Evolutionary conservation across 2,113 vertebrate species (phyloP).

Genomic region (Noctilio leporinus): DNA sequence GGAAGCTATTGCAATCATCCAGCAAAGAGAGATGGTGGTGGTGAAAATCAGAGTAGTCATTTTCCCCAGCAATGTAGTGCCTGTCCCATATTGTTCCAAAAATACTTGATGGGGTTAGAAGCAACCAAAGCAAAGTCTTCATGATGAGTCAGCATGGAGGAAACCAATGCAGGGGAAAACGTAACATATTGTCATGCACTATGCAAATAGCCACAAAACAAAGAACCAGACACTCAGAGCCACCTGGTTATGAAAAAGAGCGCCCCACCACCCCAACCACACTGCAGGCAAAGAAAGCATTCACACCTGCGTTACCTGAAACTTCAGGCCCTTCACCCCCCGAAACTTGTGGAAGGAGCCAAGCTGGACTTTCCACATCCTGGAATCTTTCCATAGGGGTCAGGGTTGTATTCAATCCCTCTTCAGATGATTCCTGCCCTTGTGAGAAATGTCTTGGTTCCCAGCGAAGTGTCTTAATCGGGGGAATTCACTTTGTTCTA

Average conservation of each 20-base stretch:
- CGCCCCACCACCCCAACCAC: not conserved
- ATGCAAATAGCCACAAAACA: not conserved
- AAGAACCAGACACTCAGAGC: not conserved
- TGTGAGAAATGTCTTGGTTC: not conserved
- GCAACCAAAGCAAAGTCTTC: not conserved
- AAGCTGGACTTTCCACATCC: not conserved
- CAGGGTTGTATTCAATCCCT: not conserved
- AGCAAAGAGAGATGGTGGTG: not conserved
- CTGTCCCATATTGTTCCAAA: not conserved
- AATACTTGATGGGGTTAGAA: not conserved
- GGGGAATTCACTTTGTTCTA: not conserved
- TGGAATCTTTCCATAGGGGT: not conserved
- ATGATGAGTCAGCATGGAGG: not conserved
- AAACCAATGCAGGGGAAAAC: not conserved
- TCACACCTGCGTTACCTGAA: conserved; percentile 26
- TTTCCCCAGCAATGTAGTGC: not conserved
- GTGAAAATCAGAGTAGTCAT: not conserved
- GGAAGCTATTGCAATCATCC: not conserved
- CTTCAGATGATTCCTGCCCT: not conserved
- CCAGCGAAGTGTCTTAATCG: not conserved
- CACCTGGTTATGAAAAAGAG: not conserved
- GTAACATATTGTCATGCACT: not conserved
- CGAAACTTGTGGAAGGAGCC: not conserved
- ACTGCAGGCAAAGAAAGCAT: not conserved
- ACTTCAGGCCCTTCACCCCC: not conserved